Conservation (phyloP, 2,797 vertebrate species). For the Botia almorhae region DNA sequence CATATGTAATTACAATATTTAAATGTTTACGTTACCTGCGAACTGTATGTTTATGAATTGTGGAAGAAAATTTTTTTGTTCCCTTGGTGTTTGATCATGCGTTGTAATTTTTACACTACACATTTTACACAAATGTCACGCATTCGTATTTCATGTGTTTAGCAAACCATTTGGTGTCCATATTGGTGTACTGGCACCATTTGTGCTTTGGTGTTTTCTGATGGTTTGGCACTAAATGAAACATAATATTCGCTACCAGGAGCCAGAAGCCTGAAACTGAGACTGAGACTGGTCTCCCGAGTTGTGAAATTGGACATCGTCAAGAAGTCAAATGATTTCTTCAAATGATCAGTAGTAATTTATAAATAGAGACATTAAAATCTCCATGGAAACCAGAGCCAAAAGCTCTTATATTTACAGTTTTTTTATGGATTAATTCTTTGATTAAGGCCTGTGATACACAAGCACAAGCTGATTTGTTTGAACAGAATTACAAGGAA, state of each 20-base stretch:
- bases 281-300: background rate
- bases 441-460: constrained; percentile 2
- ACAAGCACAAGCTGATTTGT: constrained; percentile 16
- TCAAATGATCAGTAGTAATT: background rate
- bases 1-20: constrained; percentile 21
- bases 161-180: constrained; percentile 9
- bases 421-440: background rate
- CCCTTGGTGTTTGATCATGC: background rate
- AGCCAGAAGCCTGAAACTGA: background rate
- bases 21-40: constrained; percentile 6
- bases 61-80: background rate
- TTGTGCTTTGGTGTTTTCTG: background rate
- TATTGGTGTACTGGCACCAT: background rate
- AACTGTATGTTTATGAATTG: constrained; percentile 17
- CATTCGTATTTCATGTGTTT: constrained; percentile 6
- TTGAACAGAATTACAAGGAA: constrained; percentile 58
- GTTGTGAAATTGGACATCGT: background rate
- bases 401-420: background rate
- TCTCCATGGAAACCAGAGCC: background rate
- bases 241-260: background rate
- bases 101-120: background rate
- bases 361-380: background rate
- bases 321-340: background rate
- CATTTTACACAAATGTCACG: too few relatives aligned
- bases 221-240: background rate